Percentiles rank a stretch among this genome's conserved stretches.
phyloP scores from a whole-genome alignment of 2,888 invertebrate species.

The Lycaena phlaeas region DNA sequence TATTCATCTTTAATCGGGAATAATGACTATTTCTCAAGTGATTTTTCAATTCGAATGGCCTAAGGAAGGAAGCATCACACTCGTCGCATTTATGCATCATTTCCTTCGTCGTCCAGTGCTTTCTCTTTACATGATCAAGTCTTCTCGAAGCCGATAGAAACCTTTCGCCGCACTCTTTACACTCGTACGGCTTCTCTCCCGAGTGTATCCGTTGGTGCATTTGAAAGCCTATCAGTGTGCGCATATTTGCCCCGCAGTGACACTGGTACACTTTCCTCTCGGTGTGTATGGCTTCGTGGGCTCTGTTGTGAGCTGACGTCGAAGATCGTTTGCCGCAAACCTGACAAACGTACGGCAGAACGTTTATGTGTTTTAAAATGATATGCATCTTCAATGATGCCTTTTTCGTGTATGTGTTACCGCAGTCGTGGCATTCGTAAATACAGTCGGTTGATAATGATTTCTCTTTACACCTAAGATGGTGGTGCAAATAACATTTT shows the following conservation, averaged over 20 bases:
- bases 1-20: background rate
- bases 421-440: conserved; percentile 48
- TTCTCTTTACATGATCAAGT: conserved; percentile 49
- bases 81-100: conserved; percentile 42
- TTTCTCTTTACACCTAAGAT: conserved; percentile 27
- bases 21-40: conserved; percentile 39
- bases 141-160: conserved; percentile 54
- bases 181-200: conserved; percentile 48
- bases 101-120: conserved; percentile 34
- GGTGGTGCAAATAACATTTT: conserved; percentile 44
- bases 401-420: conserved; percentile 41
- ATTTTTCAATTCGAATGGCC: conserved; percentile 52
- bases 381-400: conserved; percentile 50
- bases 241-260: conserved; percentile 44
- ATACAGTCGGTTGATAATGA: conserved; percentile 10
- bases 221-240: conserved; percentile 39
- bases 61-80: conserved; percentile 46
- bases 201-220: conserved; percentile 50
- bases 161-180: conserved; percentile 42
- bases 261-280: conserved; percentile 39
- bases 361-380: conserved; percentile 49
- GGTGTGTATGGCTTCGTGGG: conserved; percentile 41
- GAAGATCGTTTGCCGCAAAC: conserved; percentile 52
- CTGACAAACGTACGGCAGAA: conserved; percentile 43
- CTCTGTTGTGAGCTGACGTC: conserved; percentile 39